Evolutionary conservation across 2,888 invertebrate genomes (phyloP).

Genomic region (Herminia tarsipennalis): DNA sequence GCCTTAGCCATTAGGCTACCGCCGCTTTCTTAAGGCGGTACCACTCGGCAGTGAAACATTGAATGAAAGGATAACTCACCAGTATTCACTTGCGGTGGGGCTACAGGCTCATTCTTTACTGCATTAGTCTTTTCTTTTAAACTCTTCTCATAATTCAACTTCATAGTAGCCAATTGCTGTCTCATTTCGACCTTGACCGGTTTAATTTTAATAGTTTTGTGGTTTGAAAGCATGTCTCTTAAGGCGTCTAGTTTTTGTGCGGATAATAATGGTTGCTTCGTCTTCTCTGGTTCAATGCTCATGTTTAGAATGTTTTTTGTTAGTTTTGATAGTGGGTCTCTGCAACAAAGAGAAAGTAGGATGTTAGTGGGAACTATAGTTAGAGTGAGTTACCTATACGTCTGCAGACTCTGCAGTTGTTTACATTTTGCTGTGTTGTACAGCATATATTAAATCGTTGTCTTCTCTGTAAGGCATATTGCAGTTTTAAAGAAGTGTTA

Average conservation of each 20-base stretch:
- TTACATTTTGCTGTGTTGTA: too few relatives aligned
- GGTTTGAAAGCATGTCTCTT: conserved; percentile 78
- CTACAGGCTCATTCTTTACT: conserved; percentile 18
- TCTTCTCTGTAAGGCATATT: too few relatives aligned
- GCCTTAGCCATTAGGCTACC: too few relatives aligned
- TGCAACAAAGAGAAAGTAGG: conserved; percentile 39
- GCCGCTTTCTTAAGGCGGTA: too few relatives aligned
- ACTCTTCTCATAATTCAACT: conserved; percentile 66
- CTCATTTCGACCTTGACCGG: conserved; percentile 77
- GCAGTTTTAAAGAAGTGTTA: too few relatives aligned
- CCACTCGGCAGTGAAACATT: not conserved
- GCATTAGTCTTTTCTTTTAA: conserved; percentile 54
- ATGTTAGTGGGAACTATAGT: too few relatives aligned
- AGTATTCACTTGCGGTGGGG: conserved; percentile 23
- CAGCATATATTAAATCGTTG: too few relatives aligned
- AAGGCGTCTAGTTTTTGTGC: conserved; percentile 81
- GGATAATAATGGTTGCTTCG: conserved; percentile 72
- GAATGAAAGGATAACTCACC: conserved; percentile 32
- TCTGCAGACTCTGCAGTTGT: too few relatives aligned
- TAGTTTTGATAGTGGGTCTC: conserved; percentile 77
- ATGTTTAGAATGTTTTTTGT: conserved; percentile 83
- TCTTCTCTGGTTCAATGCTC: conserved; percentile 74
- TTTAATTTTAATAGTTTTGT: conserved; percentile 81
- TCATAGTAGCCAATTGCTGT: conserved; percentile 68
- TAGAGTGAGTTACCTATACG: too few relatives aligned